Percentiles rank a stretch among this genome's conserved stretches.
Evolutionary conservation across 2,113 vertebrate genomes (phyloP).

Genomic region (Axis porcinus): DNA sequence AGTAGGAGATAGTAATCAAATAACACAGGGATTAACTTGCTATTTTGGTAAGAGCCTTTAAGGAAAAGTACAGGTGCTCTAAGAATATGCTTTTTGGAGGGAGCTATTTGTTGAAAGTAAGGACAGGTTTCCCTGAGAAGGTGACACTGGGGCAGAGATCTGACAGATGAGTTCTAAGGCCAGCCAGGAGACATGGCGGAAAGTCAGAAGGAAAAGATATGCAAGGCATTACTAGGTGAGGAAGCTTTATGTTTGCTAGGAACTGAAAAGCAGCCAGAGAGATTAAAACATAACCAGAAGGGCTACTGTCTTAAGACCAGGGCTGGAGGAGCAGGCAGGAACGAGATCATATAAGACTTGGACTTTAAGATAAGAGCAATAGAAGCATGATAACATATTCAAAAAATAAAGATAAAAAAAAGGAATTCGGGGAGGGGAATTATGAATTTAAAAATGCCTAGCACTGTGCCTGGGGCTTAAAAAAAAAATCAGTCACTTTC

Average conservation of each 20-base stretch:
- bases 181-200: not conserved
- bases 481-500: not conserved
- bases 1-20: not conserved
- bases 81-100: not conserved
- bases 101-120: not conserved
- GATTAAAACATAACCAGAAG: not conserved
- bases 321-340: not conserved
- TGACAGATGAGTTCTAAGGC: not conserved
- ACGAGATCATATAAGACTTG: not conserved
- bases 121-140: not conserved
- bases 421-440: not conserved
- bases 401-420: not conserved
- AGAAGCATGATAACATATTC: not conserved
- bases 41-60: not conserved
- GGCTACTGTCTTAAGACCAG: not conserved
- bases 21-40: not conserved
- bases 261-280: not conserved
- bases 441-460: not conserved
- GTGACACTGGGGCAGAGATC: not conserved
- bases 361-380: not conserved
- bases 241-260: not conserved
- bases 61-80: not conserved
- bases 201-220: not conserved
- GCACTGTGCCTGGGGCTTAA: not conserved
- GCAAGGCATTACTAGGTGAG: not conserved